Conservation (phyloP, 2,113 vertebrate genomes). For the Heptranchias perlo region DNA sequence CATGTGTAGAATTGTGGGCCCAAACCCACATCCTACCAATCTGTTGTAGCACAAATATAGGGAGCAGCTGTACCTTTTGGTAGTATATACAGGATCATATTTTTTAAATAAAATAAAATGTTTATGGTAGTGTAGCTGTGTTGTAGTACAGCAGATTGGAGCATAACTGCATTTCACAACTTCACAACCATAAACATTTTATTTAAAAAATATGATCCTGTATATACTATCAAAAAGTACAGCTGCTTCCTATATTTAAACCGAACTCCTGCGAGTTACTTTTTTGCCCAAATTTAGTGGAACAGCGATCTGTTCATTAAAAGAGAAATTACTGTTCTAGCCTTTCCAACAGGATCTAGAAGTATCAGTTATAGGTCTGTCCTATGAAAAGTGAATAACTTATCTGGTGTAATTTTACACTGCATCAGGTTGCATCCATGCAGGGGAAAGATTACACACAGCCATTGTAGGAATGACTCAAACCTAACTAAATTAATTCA, state of each 20-base stretch:
- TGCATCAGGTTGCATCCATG: background rate
- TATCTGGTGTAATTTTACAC: conserved; percentile 4
- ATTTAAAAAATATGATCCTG: conserved; percentile 13
- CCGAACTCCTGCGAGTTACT: background rate
- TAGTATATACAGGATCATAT: background rate
- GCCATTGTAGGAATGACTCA: background rate
- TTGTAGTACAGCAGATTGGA: no score
- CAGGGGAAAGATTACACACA: background rate
- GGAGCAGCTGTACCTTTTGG: conserved; percentile 8
- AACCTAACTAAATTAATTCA: background rate
- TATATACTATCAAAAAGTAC: background rate
- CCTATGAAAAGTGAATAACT: background rate
- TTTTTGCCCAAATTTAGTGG: background rate
- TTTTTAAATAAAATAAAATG: conserved; percentile 18
- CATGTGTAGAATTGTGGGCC: background rate
- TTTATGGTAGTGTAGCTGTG: background rate
- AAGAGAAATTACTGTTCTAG: background rate
- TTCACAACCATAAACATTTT: background rate
- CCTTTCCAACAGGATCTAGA: background rate
- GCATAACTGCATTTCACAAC: background rate
- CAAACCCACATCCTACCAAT: conserved; percentile 3
- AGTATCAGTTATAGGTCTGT: background rate
- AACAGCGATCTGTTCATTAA: background rate
- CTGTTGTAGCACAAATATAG: background rate
- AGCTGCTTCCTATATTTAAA: conserved; percentile 3